Evolutionary conservation across 2,797 vertebrate species (phyloP), one percentile per base, ranked within the genome.

Genomic region (Liasis olivaceus): DNA sequence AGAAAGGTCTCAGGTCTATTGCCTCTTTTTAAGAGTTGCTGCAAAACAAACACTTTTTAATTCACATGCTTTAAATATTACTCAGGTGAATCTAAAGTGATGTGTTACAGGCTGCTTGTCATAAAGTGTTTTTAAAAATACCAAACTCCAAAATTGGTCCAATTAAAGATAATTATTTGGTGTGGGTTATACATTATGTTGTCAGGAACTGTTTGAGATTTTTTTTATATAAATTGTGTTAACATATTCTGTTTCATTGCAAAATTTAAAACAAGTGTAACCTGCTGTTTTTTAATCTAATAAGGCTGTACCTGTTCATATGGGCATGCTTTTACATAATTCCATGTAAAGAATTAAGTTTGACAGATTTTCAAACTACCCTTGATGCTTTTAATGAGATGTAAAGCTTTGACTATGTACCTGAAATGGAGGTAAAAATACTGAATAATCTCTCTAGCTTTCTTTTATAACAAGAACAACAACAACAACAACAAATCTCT

Each of bases 101-200:
- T 86, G 84, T 85, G 94, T 93, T 97, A 96, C 95, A 90, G 96
- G 87, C 91, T 96, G 96, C 96, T 95, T 96, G 56, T 1, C 0
- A 94, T 95, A 90, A 95, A 95, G 89, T 95, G 64, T 92, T 94
- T 90, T 69, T 56, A 14, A 42, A 58, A 90, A 81, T 62, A 93
- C 20, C 63, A 54, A 69, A 56, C 5, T 42, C 87, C n/a, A 96
- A 95, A 90, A 95, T 96, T 96, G 94, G 92, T 93, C 92, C 93
- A 97, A 95, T 97, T 97, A 97, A 96, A 93, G 95, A 91, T 95
- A 97, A 96, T 95, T 59, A 89, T 95, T 96, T 90, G 14, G 91
- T 88, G 87, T 95, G 47, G 60, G 94, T 94, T 96, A 90, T 94
- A 93, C 96, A 95, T 94, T 95, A 88, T 89, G 59, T 95, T 97